Evolutionary conservation across 2,888 invertebrate genomes (phyloP).

Genomic region (Carpatolechia fugitivella): DNA sequence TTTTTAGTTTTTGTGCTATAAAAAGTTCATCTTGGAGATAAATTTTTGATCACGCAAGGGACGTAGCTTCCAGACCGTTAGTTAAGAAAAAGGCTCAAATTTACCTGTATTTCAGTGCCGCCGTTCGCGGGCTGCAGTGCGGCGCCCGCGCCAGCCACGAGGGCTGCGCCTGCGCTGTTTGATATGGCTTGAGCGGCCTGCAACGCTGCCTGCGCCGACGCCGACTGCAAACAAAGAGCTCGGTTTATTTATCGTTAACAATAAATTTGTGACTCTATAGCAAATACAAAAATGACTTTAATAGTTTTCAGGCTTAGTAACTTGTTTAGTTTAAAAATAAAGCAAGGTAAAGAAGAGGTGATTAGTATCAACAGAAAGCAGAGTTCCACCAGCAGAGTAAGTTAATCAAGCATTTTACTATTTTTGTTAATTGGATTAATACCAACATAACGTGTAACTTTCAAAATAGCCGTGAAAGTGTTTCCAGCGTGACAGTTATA

Average conservation of each 20-base stretch:
- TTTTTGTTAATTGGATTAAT: too few species aligned
- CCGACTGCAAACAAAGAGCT: slow-evolving; percentile 80
- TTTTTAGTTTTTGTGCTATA: too few species aligned
- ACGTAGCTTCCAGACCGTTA: too few species aligned
- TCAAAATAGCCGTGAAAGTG: not conserved
- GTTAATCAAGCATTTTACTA: too few species aligned
- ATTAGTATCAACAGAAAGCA: too few species aligned
- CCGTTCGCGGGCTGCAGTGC: slow-evolving; percentile 79
- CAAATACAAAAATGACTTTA: not conserved
- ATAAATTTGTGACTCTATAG: not conserved
- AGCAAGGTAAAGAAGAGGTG: too few species aligned
- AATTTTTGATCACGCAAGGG: too few species aligned
- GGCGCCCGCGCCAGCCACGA: slow-evolving; percentile 82
- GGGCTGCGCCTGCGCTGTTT: slow-evolving; percentile 80
- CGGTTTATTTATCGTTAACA: slow-evolving; percentile 21
- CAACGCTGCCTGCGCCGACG: slow-evolving; percentile 90
- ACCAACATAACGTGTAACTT: not conserved
- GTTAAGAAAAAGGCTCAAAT: too few species aligned
- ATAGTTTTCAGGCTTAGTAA: too few species aligned
- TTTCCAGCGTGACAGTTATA: slow-evolving; percentile 9
- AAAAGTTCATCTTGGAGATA: too few species aligned
- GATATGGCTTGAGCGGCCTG: slow-evolving; percentile 91
- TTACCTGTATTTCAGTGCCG: slow-evolving; percentile 78
- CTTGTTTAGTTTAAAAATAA: too few species aligned
- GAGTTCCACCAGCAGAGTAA: too few species aligned